These are phyloP conservation scores for Zosterops japonicus DNA, from an alignment of 2,113 vertebrate species.

Conservation along the genomic window DNA sequence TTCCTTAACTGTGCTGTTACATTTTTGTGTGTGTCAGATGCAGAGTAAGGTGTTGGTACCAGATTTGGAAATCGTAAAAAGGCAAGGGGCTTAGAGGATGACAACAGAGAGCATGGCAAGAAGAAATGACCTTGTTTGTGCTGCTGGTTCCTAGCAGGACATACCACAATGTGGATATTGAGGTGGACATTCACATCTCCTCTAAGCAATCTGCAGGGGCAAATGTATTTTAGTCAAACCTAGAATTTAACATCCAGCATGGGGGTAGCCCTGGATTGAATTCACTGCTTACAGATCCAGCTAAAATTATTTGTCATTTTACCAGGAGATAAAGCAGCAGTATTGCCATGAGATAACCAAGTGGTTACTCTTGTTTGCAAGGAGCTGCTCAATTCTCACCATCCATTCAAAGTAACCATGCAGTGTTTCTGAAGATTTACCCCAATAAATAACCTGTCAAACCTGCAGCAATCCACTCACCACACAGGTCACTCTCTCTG, in stretches of 20 bases:
- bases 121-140: not conserved
- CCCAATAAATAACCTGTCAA: not conserved
- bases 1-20: not conserved
- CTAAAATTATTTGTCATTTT: not conserved
- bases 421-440: not conserved
- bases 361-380: not conserved
- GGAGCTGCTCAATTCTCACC: not conserved
- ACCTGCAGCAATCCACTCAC: not conserved
- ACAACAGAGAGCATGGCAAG: not conserved
- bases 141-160: not conserved
- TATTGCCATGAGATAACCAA: not conserved
- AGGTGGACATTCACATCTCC: not conserved
- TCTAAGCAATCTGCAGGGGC: not conserved
- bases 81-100: not conserved
- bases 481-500: not conserved
- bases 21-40: not conserved
- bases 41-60: not conserved
- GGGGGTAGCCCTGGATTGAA: not conserved
- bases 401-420: accelerated
- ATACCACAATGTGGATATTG: not conserved
- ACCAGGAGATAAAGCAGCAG: not conserved
- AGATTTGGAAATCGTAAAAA: not conserved
- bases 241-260: not conserved
- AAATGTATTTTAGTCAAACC: not conserved
- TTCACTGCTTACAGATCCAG: not conserved